Evolutionary conservation across 2,113 vertebrate genomes (phyloP).

Genomic region (Cavia porcellus): DNA sequence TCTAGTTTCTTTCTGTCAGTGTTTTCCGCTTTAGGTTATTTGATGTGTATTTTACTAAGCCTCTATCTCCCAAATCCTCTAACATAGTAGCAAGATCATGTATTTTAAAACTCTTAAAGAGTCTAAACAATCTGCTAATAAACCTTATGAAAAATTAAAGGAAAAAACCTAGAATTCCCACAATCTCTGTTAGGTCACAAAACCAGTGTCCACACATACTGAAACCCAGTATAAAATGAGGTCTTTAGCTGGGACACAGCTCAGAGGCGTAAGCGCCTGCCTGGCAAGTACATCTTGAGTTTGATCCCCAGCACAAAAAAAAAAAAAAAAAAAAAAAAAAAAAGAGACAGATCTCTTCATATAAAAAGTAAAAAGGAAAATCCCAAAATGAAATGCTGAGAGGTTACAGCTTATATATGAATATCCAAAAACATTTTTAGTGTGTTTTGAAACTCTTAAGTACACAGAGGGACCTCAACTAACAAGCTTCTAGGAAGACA

Average conservation of each 20-base stretch:
- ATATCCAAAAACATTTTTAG: neutral
- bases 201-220: neutral
- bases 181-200: neutral
- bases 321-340: no score
- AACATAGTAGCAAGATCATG: neutral
- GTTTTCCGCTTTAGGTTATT: neutral
- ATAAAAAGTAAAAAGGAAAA: neutral
- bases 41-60: neutral
- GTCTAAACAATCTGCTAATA: neutral
- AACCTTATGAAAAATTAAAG: conserved; percentile 10
- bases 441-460: conserved; percentile 14
- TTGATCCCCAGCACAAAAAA: no score
- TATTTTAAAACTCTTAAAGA: neutral
- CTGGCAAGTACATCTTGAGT: no score
- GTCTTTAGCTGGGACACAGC: neutral
- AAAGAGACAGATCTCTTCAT: neutral
- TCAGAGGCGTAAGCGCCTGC: no score
- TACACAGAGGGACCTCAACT: conserved; percentile 30
- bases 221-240: neutral
- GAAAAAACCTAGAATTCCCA: neutral
- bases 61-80: neutral
- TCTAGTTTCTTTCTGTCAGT: neutral
- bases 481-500: conserved; percentile 28
- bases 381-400: neutral
- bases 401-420: neutral